Evolutionary conservation across 1,140 invertebrate genomes (phyloP).

Genomic region (Scylla paramamosain): DNA sequence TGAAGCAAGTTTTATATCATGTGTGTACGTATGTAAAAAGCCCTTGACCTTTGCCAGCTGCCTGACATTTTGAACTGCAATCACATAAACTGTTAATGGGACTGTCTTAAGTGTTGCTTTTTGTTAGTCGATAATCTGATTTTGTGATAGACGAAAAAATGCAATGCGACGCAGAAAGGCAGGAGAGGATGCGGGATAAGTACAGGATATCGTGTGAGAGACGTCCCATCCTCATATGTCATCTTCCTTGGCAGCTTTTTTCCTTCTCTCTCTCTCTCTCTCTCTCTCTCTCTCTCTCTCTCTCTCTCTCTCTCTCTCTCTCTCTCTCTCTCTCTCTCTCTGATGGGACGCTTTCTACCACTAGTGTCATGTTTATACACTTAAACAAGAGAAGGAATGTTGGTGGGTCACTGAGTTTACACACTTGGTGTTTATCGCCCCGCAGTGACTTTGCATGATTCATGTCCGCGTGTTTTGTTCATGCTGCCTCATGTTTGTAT

Average conservation of each 20-base stretch:
- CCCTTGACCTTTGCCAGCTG: too few relatives aligned
- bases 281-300: slow-evolving; percentile 15
- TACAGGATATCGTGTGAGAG: too few relatives aligned
- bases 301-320: slow-evolving; percentile 20
- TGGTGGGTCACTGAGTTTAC: neutral
- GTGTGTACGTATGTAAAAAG: neutral
- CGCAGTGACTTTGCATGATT: neutral
- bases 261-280: neutral
- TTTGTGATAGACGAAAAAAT: too few relatives aligned
- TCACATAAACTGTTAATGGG: too few relatives aligned
- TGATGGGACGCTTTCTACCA: neutral
- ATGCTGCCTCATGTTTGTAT: neutral
- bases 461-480: neutral
- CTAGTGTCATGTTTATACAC: neutral
- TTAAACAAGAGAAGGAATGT: too few relatives aligned
- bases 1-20: neutral
- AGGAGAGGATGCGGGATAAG: too few relatives aligned
- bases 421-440: neutral
- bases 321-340: slow-evolving; percentile 20
- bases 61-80: too few relatives aligned
- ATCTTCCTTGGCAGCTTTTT: neutral
- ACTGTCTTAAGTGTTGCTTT: too few relatives aligned
- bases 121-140: too few relatives aligned
- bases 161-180: too few relatives aligned
- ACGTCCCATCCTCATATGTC: too few relatives aligned